Evolutionary conservation across 2,888 invertebrate genomes (phyloP).

Genomic region (Leptopilina myrica): DNA sequence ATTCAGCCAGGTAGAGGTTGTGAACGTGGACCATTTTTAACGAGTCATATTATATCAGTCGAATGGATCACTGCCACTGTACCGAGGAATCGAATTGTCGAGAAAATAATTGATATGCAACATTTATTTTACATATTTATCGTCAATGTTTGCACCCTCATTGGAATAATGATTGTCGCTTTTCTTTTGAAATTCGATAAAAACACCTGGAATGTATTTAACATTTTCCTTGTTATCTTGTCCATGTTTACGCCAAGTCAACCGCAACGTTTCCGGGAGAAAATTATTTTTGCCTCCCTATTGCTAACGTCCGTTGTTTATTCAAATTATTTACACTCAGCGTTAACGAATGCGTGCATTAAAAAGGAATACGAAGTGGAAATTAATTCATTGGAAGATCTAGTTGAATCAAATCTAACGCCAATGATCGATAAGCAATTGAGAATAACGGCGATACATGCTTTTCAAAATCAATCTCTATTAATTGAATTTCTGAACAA

Average conservation of each 20-base stretch:
- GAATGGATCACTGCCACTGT: background rate
- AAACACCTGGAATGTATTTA: background rate
- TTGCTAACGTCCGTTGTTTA: background rate
- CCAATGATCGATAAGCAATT: background rate
- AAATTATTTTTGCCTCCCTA: background rate
- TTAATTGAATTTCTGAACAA: too few relatives aligned
- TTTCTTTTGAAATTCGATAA: background rate
- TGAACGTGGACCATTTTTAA: background rate
- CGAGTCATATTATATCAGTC: background rate
- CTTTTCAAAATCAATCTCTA: too few relatives aligned
- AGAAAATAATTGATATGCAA: background rate
- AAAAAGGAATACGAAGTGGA: background rate
- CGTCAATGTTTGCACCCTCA: background rate
- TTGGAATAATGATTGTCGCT: background rate
- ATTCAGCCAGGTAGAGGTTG: background rate
- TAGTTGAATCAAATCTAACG: background rate
- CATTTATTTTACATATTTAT: background rate
- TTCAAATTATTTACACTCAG: background rate
- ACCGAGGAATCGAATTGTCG: background rate
- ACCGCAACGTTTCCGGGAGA: background rate
- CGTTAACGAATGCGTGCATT: background rate
- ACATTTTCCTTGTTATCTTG: background rate
- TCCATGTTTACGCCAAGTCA: background rate
- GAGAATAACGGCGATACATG: too few relatives aligned
- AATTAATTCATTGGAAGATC: background rate